Evolutionary conservation across 2,888 invertebrate species (phyloP).

Genomic region (Dryomyza anilis): DNA sequence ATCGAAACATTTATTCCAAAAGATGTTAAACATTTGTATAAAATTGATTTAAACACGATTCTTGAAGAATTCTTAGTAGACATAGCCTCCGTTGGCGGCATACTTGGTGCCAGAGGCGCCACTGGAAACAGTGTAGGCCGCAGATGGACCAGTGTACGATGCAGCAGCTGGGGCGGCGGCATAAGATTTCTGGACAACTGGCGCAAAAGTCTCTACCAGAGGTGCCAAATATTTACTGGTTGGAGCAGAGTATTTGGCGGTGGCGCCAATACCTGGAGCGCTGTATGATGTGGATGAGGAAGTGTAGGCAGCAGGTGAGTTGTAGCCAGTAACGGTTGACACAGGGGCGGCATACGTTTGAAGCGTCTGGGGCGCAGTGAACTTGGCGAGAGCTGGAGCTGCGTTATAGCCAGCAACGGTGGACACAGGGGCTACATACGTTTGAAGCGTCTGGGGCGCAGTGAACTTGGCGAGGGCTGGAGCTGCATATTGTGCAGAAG

Average conservation of each 20-base stretch:
- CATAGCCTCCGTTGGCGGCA: conserved; percentile 49
- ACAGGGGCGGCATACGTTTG: conserved; percentile 28
- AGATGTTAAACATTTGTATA: not conserved
- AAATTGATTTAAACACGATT: not conserved
- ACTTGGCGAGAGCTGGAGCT: conserved; percentile 1
- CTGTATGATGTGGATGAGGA: conserved; percentile 2
- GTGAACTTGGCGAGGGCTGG: not conserved
- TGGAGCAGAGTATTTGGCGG: conserved; percentile 23
- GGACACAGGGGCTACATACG: conserved; percentile 18
- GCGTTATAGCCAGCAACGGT: conserved; percentile 4
- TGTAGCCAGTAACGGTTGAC: not conserved
- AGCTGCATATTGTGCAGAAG: not conserved
- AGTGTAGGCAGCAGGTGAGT: not conserved
- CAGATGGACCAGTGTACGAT: not conserved
- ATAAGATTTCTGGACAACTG: not conserved
- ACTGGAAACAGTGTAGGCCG: conserved; percentile 23
- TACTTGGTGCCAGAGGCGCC: conserved; percentile 48
- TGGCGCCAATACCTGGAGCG: conserved; percentile 4
- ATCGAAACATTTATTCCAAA: not conserved
- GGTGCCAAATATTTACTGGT: conserved; percentile 3
- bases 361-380: conserved; percentile 12
- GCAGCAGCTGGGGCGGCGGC: conserved; percentile 15
- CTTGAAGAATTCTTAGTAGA: conserved; percentile 39
- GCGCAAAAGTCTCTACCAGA: not conserved
- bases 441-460: not conserved